Conservation (phyloP, 2,888 invertebrate genomes). For the Chaitophorus viminalis region DNA sequence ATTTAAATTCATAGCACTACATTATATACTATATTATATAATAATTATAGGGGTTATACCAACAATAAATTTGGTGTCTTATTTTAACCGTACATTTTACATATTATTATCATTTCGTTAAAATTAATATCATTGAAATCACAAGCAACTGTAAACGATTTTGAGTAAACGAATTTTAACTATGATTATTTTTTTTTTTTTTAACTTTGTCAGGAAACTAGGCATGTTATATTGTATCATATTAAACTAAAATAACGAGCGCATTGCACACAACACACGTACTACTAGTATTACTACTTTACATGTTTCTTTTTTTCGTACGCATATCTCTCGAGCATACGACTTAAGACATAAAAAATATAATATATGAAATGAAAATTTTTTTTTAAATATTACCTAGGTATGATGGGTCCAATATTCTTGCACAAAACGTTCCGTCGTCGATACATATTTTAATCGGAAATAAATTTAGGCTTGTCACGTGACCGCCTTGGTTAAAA, state of each 20-base stretch:
- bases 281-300: no score
- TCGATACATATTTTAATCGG: no score
- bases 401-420: no score
- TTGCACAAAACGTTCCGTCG: no score
- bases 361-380: not conserved
- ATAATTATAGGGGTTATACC: no score
- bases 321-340: not conserved
- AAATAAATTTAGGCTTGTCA: not conserved
- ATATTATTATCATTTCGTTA: not conserved
- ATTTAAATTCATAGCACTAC: no score
- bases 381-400: no score
- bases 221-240: not conserved
- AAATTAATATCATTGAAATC: not conserved
- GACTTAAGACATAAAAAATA: not conserved
- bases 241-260: not conserved
- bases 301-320: not conserved
- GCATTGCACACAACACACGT: not conserved
- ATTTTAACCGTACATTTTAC: not conserved
- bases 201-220: not conserved
- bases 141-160: not conserved
- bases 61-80: no score
- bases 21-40: no score
- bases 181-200: not conserved
- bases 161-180: not conserved
- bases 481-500: not conserved